phyloP scores from a whole-genome alignment of 2,113 vertebrate species.

The Neomonachus schauinslandi region DNA sequence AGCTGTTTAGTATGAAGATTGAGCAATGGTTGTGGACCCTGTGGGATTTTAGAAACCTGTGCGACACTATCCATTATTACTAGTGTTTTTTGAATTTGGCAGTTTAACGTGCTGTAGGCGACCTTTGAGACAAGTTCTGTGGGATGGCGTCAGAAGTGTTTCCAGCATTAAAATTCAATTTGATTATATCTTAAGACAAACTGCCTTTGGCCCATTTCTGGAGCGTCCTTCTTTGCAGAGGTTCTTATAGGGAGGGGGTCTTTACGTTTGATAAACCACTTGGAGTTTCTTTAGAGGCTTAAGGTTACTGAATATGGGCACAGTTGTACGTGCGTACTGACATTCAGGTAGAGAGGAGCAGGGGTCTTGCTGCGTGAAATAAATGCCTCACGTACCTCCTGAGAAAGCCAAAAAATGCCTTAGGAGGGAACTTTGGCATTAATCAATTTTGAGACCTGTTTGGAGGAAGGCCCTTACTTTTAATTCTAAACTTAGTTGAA shows the following conservation, averaged over 20 bases:
- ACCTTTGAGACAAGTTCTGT: slow-evolving; percentile 27
- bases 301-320: neutral
- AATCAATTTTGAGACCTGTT: neutral
- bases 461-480: neutral
- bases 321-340: neutral
- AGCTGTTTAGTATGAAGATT: neutral
- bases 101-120: neutral
- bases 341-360: neutral
- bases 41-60: neutral
- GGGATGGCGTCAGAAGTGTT: neutral
- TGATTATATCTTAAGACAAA: neutral
- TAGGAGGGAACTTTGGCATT: neutral
- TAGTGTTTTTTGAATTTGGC: neutral
- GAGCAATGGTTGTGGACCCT: neutral
- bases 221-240: neutral
- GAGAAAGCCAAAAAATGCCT: neutral
- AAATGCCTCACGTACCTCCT: neutral
- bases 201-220: neutral
- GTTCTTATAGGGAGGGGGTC: neutral
- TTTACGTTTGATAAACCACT: neutral
- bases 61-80: neutral
- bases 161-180: neutral
- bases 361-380: neutral
- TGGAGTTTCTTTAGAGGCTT: neutral
- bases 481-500: slow-evolving; percentile 31